Conservation (phyloP, 2,888 invertebrate genomes). For the Macropis europaea region DNA sequence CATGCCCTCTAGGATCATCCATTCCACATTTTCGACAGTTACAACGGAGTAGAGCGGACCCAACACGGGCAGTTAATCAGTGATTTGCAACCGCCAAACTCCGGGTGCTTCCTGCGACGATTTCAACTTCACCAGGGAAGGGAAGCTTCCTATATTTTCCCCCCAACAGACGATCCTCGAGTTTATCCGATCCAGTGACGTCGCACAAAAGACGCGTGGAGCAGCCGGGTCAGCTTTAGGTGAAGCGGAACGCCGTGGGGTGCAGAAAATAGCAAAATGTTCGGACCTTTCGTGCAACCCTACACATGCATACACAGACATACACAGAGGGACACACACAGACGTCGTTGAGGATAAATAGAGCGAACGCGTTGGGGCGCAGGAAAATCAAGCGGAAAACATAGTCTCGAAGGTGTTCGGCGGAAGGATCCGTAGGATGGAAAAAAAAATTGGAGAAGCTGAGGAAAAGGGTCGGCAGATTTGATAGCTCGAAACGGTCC, state of each 20-base stretch:
- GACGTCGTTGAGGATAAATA: slow-evolving; percentile 57
- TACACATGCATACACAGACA: too few species aligned
- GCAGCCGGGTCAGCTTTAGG: slow-evolving; percentile 26
- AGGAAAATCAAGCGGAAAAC: slow-evolving; percentile 52
- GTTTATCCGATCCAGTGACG: slow-evolving; percentile 50
- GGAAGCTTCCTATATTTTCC: slow-evolving; percentile 20
- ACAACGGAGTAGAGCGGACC: too few species aligned
- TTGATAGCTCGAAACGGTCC: slow-evolving; percentile 57
- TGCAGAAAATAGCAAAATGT: slow-evolving; percentile 45
- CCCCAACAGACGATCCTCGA: slow-evolving; percentile 27
- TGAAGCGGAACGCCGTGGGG: slow-evolving; percentile 23
- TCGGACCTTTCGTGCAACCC: slow-evolving; percentile 34
- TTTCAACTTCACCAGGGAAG: background rate
- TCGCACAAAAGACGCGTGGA: slow-evolving; percentile 40
- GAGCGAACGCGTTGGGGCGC: slow-evolving; percentile 40
- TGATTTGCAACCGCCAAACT: background rate
- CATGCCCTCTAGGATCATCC: too few species aligned
- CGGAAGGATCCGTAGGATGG: background rate
- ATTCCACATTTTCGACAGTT: too few species aligned
- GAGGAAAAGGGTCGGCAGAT: slow-evolving; percentile 45
- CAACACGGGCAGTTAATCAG: slow-evolving; percentile 5
- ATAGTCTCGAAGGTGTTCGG: slow-evolving; percentile 17
- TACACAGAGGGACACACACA: too few species aligned
- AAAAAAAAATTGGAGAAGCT: background rate
- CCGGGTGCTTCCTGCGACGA: background rate